Base-by-base conservation (phyloP, 2,888 invertebrate species). In the Rhimphoctona megacephalus region DNA sequence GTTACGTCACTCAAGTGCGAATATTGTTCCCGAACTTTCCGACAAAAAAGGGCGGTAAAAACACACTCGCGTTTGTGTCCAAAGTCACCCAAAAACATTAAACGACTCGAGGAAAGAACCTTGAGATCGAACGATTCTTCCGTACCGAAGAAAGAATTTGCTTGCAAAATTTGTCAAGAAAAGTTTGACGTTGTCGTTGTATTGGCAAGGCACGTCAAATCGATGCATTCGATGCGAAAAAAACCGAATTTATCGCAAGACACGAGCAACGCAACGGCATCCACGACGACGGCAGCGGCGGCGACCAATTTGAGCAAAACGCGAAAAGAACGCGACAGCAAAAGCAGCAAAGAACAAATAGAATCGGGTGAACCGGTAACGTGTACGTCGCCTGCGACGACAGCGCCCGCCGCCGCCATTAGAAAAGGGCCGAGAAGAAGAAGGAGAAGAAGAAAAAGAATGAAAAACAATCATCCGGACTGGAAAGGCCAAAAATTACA, bases 131-230 rank as follows among this genome's bases (percentile, higher is more conserved):
- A 81, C 14, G 72, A 64, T 25, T 57, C 85, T 14, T 17, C 66
- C 22, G 46, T 81, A 6, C 67, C 66, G 0, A 89, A 89, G 54
- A 92, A 92, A 80, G 87, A 92, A 70, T 94, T 91, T 54, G 74
- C 92, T 19, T 94, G 94, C 85, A 94, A 94, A 87, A 90, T 91
- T 33, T 94, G 94, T 81, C 81, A 92, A 6, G 92, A 93, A 46
- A 93, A 91, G 36, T 94, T 94, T 66, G 93, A 94, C 33, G 92
- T 92, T 2, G 94, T 92, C 0, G 91, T 94, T 5, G 91, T 92
- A 0, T 85, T 94, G 14, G 94, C 94, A 0, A 91, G 94, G 78
- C 94, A 94, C 52, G 93, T 92, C 0, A 91, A 93, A 17, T 89
- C 90, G 0, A 90, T 90, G 78, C 94, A 94, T 83, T 90, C 92